phyloP scores from a whole-genome alignment of 2,888 invertebrate genomes.

The Endomychus coccineus region DNA sequence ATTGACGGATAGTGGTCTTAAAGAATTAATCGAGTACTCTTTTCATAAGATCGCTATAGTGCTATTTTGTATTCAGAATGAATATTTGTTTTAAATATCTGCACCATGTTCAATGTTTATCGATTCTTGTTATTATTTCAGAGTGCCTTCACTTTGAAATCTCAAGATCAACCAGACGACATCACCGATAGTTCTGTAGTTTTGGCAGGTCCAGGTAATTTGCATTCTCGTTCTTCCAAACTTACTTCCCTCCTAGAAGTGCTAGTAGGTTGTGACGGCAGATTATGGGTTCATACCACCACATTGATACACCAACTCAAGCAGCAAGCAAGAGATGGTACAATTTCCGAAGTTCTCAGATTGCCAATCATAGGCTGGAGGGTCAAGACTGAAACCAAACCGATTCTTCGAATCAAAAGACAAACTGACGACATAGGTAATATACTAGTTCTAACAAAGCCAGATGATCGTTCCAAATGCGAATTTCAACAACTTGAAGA shows the following conservation, averaged over 20 bases:
- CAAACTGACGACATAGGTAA: too few species aligned
- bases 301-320: slow-evolving; percentile 61
- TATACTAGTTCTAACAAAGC: too few species aligned
- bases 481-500: too few species aligned
- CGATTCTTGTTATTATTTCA: slow-evolving; percentile 31
- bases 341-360: slow-evolving; percentile 59
- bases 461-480: too few species aligned
- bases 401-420: slow-evolving; percentile 30
- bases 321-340: slow-evolving; percentile 64
- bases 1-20: too few species aligned
- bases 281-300: slow-evolving; percentile 59
- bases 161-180: slow-evolving; percentile 41
- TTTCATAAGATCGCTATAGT: too few species aligned
- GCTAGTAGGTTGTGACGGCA: slow-evolving; percentile 69
- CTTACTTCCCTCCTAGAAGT: slow-evolving; percentile 46
- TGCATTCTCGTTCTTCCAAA: slow-evolving; percentile 43
- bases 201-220: slow-evolving; percentile 49
- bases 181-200: slow-evolving; percentile 45
- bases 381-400: slow-evolving; percentile 45
- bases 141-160: slow-evolving; percentile 49
- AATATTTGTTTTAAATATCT: too few species aligned
- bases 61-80: too few species aligned
- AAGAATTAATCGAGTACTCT: too few species aligned
- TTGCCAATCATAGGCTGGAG: slow-evolving; percentile 68
- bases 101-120: too few species aligned